Conservation (phyloP, 2,888 invertebrate genomes). For the Stenchaetothrips biformis region DNA sequence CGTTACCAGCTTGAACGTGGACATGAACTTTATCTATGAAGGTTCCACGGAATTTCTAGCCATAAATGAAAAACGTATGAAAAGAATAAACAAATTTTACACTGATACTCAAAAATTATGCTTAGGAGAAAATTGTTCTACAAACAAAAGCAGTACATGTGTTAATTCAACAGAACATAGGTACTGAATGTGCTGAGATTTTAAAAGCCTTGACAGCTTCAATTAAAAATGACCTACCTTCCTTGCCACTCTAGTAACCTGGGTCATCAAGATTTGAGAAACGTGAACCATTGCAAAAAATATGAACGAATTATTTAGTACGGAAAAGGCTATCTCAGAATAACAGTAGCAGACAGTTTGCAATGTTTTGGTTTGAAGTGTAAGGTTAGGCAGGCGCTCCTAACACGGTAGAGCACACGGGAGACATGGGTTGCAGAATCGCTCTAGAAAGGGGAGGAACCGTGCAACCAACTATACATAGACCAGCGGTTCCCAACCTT, state of each 20-base stretch:
- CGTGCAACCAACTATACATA: too few species aligned
- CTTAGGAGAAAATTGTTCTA: not conserved
- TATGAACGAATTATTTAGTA: not conserved
- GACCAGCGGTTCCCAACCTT: too few species aligned
- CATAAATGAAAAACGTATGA: not conserved
- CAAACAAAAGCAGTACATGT: not conserved
- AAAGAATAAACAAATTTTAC: not conserved
- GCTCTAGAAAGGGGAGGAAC: too few species aligned
- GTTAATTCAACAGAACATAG: not conserved
- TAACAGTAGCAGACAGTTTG: not conserved
- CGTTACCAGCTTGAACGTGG: constrained; percentile 75
- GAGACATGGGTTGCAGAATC: too few species aligned
- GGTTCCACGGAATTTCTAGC: not conserved
- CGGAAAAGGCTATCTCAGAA: not conserved
- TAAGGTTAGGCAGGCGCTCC: too few species aligned
- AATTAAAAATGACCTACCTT: not conserved
- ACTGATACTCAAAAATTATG: not conserved
- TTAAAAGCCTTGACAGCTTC: too few species aligned
- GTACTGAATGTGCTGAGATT: too few species aligned
- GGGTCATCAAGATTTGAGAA: not conserved
- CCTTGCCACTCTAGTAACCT: not conserved
- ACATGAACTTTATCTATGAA: constrained; percentile 79
- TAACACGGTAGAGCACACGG: too few species aligned
- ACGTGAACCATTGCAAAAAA: not conserved
- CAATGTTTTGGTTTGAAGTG: not conserved